phyloP scores from a whole-genome alignment of 2,113 vertebrate species.

The Thunnus thynnus region DNA sequence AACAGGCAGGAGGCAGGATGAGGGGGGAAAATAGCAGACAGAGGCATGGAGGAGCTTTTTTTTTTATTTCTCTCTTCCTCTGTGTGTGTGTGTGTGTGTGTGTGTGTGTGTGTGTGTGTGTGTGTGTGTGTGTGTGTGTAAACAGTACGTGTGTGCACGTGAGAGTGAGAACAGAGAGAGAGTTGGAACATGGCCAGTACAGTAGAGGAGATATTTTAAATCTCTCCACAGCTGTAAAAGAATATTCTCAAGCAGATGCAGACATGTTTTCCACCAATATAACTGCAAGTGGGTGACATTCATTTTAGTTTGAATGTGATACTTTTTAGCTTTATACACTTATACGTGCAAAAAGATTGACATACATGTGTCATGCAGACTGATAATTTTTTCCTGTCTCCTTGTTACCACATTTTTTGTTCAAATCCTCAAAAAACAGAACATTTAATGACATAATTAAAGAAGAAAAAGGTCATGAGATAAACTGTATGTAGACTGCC shows the following conservation, averaged over 20 bases:
- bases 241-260: constrained; percentile 27
- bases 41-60: constrained; percentile 69
- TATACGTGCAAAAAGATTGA: not conserved
- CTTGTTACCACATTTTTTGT: not conserved
- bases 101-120: constrained; percentile 45
- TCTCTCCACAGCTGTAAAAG: constrained; percentile 59
- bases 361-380: not conserved
- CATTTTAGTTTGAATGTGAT: no score
- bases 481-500: no score
- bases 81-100: constrained; percentile 40
- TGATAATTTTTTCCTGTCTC: no score
- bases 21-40: constrained; percentile 63
- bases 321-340: not conserved
- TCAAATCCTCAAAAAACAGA: not conserved
- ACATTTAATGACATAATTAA: not conserved
- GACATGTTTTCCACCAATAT: not conserved
- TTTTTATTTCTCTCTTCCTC: constrained; percentile 51
- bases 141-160: constrained; percentile 39
- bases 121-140: constrained; percentile 27
- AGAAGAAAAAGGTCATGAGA: not conserved
- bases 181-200: constrained; percentile 79
- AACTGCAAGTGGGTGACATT: not conserved
- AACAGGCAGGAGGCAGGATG: constrained; percentile 47
- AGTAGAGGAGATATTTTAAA: constrained; percentile 79
- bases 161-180: constrained; percentile 45